Conservation (phyloP, 2,797 vertebrate genomes). For the Lagorchestes hirsutus region DNA sequence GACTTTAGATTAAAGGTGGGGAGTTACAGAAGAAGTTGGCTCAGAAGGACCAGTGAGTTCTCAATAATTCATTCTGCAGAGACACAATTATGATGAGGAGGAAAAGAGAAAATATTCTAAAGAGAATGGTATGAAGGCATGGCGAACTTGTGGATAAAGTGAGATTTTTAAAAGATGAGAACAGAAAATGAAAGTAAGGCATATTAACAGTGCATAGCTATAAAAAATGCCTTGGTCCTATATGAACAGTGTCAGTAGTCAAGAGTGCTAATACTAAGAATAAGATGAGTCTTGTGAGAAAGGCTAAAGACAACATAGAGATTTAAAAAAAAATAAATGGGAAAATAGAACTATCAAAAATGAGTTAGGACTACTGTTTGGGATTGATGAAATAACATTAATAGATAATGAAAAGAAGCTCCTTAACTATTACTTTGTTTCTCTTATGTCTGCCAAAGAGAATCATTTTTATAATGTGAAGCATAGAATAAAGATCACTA, state of each 20-base stretch:
- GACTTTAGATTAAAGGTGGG: not conserved
- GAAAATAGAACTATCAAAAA: not conserved
- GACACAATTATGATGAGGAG: not conserved
- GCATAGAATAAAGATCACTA: not conserved
- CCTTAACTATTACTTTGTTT: not conserved
- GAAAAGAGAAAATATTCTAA: not conserved
- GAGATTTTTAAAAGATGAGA: not conserved
- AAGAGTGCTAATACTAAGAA: not conserved
- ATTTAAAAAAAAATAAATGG: not conserved
- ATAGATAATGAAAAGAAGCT: not conserved
- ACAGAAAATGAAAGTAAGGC: not conserved
- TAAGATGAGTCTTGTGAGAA: not conserved
- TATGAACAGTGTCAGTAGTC: not conserved
- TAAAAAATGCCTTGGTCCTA: not conserved
- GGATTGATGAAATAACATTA: not conserved
- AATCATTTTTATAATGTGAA: not conserved
- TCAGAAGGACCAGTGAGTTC: not conserved
- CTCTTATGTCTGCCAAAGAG: not conserved
- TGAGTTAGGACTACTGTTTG: not conserved
- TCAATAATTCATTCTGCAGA: not conserved
- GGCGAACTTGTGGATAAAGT: not conserved
- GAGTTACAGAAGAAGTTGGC: not conserved
- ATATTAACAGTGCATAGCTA: not conserved
- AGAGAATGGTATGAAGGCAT: not conserved
- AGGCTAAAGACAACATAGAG: not conserved